These are phyloP conservation scores for Scaptomyza reducta DNA, from an alignment of 2,888 invertebrate species.

Conservation along the genomic window DNA sequence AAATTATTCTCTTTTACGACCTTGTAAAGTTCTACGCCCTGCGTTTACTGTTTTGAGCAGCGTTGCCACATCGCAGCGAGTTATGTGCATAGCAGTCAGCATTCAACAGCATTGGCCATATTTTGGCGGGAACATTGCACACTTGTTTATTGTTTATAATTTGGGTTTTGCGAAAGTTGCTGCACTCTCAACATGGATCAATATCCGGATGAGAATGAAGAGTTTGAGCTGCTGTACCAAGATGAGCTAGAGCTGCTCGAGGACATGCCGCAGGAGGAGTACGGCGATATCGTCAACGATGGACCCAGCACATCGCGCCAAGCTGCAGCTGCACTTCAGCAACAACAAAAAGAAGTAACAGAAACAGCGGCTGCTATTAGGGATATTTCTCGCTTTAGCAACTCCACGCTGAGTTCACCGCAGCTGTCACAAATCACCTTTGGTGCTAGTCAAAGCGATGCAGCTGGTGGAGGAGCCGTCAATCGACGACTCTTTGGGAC, in stretches of 20 bases:
- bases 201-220: constrained; percentile 86
- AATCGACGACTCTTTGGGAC: constrained; percentile 83
- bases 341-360: constrained; percentile 14
- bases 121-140: constrained; percentile 46
- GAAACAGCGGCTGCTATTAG: constrained; percentile 7
- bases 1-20: background rate
- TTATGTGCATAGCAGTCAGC: constrained; percentile 27
- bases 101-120: background rate
- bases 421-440: constrained; percentile 83
- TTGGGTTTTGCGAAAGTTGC: background rate
- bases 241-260: constrained; percentile 88
- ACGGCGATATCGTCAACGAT: constrained; percentile 34
- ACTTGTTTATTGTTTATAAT: constrained; percentile 42
- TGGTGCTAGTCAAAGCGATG: constrained; percentile 54
- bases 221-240: constrained; percentile 89
- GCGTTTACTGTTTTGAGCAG: constrained; percentile 6
- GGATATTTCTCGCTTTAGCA: constrained; percentile 36
- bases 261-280: constrained; percentile 80
- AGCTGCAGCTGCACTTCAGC: constrained; percentile 34
- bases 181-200: constrained; percentile 71
- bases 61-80: constrained; percentile 20
- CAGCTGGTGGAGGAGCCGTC: constrained; percentile 51
- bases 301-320: constrained; percentile 66
- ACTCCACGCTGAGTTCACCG: constrained; percentile 63
- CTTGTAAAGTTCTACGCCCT: background rate